A percentile compares a stretch with the other conserved stretches of the same genome.
These are phyloP conservation scores for Microcebus jonahi DNA, from an alignment of 2,113 vertebrate genomes.

Conservation along the genomic window DNA sequence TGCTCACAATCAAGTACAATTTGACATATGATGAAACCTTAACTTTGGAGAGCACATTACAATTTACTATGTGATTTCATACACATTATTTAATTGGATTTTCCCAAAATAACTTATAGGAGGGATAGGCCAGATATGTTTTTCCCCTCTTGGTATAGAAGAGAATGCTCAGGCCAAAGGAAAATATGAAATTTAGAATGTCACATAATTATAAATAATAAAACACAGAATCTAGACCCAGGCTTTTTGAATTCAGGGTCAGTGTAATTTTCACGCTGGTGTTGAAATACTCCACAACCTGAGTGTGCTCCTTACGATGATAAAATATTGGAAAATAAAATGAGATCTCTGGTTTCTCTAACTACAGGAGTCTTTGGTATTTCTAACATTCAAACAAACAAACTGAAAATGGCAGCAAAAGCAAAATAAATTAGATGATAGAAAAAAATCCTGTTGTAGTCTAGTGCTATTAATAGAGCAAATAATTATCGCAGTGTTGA, in stretches of 20 bases:
- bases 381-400: neutral
- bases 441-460: neutral
- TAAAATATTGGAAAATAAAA: neutral
- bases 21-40: slow-evolving; percentile 19
- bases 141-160: neutral
- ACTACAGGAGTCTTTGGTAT: neutral
- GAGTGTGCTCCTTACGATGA: neutral
- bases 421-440: neutral
- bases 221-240: neutral
- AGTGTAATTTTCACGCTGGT: neutral
- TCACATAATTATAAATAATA: neutral
- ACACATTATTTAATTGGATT: neutral
- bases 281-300: neutral
- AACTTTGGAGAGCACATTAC: neutral
- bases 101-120: neutral
- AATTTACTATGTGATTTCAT: neutral
- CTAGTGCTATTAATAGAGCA: neutral
- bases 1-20: neutral
- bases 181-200: neutral
- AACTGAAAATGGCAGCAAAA: neutral
- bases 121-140: neutral
- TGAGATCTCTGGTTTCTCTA: neutral
- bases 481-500: neutral
- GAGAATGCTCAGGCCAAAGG: neutral
- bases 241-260: neutral